Evolutionary conservation across 2,888 invertebrate species (phyloP).

Genomic region (Drosophila meridionalis): DNA sequence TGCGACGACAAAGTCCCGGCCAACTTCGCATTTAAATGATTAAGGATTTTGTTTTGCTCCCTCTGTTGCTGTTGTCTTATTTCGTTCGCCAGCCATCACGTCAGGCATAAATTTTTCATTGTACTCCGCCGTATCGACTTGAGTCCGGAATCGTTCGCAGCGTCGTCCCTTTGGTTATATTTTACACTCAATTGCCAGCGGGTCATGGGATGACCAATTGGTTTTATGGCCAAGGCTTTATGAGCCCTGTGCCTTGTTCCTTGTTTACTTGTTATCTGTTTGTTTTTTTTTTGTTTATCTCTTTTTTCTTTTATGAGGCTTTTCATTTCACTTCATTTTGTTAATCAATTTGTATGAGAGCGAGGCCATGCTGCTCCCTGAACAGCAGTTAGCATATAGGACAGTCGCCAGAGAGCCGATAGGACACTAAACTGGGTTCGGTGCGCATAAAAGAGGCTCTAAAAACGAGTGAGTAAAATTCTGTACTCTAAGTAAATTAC

Average conservation of each 20-base stretch:
- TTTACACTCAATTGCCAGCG: slow-evolving; percentile 68
- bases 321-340: slow-evolving; percentile 70
- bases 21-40: slow-evolving; percentile 57
- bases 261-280: slow-evolving; percentile 7
- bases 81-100: slow-evolving; percentile 40
- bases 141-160: slow-evolving; percentile 26
- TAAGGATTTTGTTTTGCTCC: slow-evolving; percentile 40
- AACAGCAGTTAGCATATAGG: slow-evolving; percentile 22
- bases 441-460: not conserved
- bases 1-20: slow-evolving; percentile 12
- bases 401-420: not conserved
- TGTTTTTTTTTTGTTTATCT: slow-evolving; percentile 5
- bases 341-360: slow-evolving; percentile 65
- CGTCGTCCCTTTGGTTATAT: slow-evolving; percentile 58
- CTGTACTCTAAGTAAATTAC: not conserved
- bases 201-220: slow-evolving; percentile 64
- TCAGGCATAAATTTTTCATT: slow-evolving; percentile 70
- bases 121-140: slow-evolving; percentile 38
- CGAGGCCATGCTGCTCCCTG: slow-evolving; percentile 7
- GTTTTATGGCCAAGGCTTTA: slow-evolving; percentile 39
- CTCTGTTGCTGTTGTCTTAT: slow-evolving; percentile 4
- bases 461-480: slow-evolving; percentile 1
- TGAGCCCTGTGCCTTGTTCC: slow-evolving; percentile 6
- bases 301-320: slow-evolving; percentile 55
- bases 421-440: not conserved